Percentiles rank a stretch among this genome's conserved stretches.
Conservation (phyloP, 2,888 invertebrate genomes). For the Erynnis tages region DNA sequence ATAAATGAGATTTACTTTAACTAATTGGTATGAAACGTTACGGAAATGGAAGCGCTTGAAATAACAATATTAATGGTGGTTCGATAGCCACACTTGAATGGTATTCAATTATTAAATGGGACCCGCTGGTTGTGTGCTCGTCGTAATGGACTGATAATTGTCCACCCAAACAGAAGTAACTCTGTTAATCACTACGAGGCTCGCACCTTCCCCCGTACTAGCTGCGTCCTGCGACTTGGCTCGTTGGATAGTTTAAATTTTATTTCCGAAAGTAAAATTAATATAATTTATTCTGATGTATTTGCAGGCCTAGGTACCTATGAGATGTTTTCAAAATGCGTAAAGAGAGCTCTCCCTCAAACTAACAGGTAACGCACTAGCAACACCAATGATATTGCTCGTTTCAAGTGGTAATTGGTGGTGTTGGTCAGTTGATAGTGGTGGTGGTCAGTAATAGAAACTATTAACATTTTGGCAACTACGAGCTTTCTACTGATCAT, state of each 20-base stretch:
- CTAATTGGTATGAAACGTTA: constrained; percentile 38
- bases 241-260: constrained; percentile 2
- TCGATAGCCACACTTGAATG: constrained; percentile 55
- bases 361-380: too few species aligned
- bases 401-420: too few species aligned
- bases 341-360: too few species aligned
- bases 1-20: constrained; percentile 27
- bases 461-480: too few species aligned
- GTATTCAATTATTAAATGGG: constrained; percentile 69
- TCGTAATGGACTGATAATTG: constrained; percentile 78
- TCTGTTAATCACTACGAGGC: constrained; percentile 74
- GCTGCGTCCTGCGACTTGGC: constrained; percentile 32
- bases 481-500: too few species aligned
- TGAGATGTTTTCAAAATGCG: too few species aligned
- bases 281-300: too few species aligned
- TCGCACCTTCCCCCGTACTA: constrained; percentile 60
- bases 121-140: constrained; percentile 64
- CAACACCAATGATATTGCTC: too few species aligned
- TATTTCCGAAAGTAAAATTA: background rate
- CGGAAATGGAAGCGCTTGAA: constrained; percentile 35
- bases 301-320: too few species aligned
- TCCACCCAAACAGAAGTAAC: constrained; percentile 78
- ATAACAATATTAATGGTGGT: constrained; percentile 44
- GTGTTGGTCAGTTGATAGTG: too few species aligned
- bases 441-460: too few species aligned